Evolutionary conservation across 2,888 invertebrate genomes (phyloP), one percentile per base, ranked within the genome.

Genomic region (Hypselothyrea guttata): DNA sequence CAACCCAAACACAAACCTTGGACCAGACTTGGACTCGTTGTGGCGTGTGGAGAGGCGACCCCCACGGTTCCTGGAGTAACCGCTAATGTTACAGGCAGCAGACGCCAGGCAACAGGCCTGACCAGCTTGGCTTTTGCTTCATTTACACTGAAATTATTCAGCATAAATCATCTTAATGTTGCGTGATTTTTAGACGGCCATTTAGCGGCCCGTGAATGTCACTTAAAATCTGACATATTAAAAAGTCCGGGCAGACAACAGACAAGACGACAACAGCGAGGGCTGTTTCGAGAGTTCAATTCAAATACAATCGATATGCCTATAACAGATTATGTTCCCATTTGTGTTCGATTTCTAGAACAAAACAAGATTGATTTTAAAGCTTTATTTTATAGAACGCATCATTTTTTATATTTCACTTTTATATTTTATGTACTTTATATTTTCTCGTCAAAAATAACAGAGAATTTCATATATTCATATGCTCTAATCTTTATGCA

Each of bases 151-250:
- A 78, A 84, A 84, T 82, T 82, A 82, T 73, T 82, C 74, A 71
- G 74, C 84, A 78, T 84, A 84, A 82, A 82, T 82, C 84, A 82
- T 82, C 70, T 82, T 77, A 73, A 84, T 81, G 81, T 83, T 83
- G 77, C 81, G 78, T 82, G 78, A 79, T 79, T 82, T 78, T 79
- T 75, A 71, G 83, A 75, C 73, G 71, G 75, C 78, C 75, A 82
- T 79, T 79, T 79, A 79, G 73, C 71, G 68, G 71, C 68, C 73
- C 75, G 69, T 75, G 78, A 79, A 66, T 75, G 78, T 79, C 82
- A 79, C 82, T 79, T 82, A 79, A 79, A 82, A 71, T 82, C 68
- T 78, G 71, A 64, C 78, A 82, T 79, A 73, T 78, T 82, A 73
- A 82, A 71, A 71, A 65, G 51, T 56, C 51, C 37, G 42, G 56